These are phyloP conservation scores for Xiphophorus hellerii DNA, from an alignment of 2,113 vertebrate species.

Conservation along the genomic window DNA sequence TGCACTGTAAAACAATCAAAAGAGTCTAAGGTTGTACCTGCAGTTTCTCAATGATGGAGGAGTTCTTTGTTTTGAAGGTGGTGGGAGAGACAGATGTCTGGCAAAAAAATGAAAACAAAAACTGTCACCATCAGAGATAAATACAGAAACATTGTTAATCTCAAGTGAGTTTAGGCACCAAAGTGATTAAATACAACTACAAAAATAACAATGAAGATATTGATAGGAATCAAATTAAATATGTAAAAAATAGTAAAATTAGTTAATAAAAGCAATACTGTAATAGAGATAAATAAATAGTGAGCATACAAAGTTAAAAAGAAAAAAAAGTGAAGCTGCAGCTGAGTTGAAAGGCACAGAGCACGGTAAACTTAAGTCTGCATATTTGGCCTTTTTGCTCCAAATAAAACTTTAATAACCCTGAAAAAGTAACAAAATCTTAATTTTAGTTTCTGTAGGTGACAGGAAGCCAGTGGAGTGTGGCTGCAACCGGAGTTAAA, in stretches of 20 bases:
- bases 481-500: background rate
- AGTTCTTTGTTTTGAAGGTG: slow-evolving; percentile 71
- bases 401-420: background rate
- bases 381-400: background rate
- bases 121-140: background rate
- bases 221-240: background rate
- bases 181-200: background rate
- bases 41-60: slow-evolving; percentile 76
- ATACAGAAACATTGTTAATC: background rate
- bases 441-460: background rate
- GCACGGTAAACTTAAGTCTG: background rate
- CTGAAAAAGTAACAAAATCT: background rate
- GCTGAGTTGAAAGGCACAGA: no score
- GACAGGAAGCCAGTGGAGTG: background rate
- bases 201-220: background rate
- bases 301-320: no score
- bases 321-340: no score
- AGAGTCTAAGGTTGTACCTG: slow-evolving; percentile 61
- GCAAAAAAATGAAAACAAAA: background rate
- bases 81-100: slow-evolving; percentile 66
- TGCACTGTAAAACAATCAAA: background rate
- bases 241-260: no score
- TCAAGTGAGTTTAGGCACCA: no score
- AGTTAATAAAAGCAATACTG: no score
- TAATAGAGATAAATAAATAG: no score